phyloP scores from a whole-genome alignment of 2,888 invertebrate genomes.

The Drosophila neutralis region DNA sequence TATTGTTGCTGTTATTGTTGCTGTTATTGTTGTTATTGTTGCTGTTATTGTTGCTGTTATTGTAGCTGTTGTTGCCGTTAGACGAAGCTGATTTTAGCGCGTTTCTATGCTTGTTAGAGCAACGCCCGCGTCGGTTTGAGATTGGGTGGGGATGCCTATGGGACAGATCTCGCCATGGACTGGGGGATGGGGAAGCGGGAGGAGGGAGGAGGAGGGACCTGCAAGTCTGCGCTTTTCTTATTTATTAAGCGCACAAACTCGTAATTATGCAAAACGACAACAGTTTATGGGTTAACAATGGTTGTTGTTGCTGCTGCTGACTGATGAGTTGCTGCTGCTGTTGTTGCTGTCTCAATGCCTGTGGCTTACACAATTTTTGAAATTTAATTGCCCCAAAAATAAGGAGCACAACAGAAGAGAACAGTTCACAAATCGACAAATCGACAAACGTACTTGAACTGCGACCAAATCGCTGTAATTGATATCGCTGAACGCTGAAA shows the following conservation, averaged over 20 bases:
- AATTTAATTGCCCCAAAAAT: slow-evolving; percentile 50
- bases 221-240: slow-evolving; percentile 60
- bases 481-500: slow-evolving; percentile 33
- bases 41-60: slow-evolving; percentile 13
- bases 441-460: slow-evolving; percentile 59
- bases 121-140: slow-evolving; percentile 53
- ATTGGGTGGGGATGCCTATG: slow-evolving; percentile 19
- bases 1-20: background rate
- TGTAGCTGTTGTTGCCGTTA: slow-evolving; percentile 47
- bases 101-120: slow-evolving; percentile 67
- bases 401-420: slow-evolving; percentile 8
- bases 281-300: slow-evolving; percentile 54
- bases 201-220: background rate
- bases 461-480: slow-evolving; percentile 36
- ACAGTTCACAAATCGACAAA: slow-evolving; percentile 16
- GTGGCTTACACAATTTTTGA: slow-evolving; percentile 47
- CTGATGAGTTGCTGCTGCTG: slow-evolving; percentile 13
- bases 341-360: slow-evolving; percentile 18
- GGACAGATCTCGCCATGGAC: background rate
- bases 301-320: slow-evolving; percentile 18
- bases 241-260: slow-evolving; percentile 68
- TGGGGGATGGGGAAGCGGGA: background rate
- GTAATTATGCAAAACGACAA: slow-evolving; percentile 73
- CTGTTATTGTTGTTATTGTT: background rate
- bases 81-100: slow-evolving; percentile 50